phyloP scores from a whole-genome alignment of 2,113 vertebrate genomes.

The Heterotis niloticus region DNA sequence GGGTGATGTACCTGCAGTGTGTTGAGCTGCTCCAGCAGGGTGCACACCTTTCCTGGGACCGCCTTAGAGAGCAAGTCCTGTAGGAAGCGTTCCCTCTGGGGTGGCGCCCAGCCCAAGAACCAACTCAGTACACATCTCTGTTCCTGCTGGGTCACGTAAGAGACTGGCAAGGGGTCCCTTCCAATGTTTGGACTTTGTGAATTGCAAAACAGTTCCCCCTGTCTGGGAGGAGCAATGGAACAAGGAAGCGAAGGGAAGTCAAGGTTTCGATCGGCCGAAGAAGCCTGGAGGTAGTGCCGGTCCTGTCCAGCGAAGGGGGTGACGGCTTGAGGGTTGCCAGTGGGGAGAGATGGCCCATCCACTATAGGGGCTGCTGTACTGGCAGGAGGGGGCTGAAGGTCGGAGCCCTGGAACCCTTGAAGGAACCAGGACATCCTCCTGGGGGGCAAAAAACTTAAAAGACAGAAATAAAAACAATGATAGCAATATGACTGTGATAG shows the following conservation, averaged over 20 bases:
- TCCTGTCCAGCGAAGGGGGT: conserved; percentile 15
- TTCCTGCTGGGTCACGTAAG: conserved; percentile 78
- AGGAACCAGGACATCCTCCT: conserved; percentile 62
- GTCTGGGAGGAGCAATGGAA: conserved; percentile 42
- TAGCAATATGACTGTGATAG: too few relatives aligned
- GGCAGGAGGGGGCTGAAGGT: conserved; percentile 34
- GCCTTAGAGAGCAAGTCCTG: conserved; percentile 80
- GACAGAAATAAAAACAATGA: neutral
- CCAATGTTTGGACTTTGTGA: conserved; percentile 35
- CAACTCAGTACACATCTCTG: conserved; percentile 81
- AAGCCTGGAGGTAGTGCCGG: conserved; percentile 29
- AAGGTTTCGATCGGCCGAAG: conserved; percentile 18
- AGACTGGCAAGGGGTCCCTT: conserved; percentile 54
- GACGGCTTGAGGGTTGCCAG: conserved; percentile 16
- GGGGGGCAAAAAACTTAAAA: conserved; percentile 12
- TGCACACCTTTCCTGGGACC: conserved; percentile 78
- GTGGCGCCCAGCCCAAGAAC: conserved; percentile 71
- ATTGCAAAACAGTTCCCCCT: conserved; percentile 52
- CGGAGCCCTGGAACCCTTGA: conserved; percentile 42
- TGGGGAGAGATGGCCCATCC: conserved; percentile 21
- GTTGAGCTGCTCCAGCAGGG: conserved; percentile 73
- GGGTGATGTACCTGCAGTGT: conserved; percentile 63
- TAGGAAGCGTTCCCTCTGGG: conserved; percentile 73
- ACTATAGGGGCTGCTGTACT: conserved; percentile 25
- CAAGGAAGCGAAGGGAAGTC: conserved; percentile 49